A percentile compares a stretch with the other conserved stretches of the same genome.
Evolutionary conservation across 2,113 vertebrate genomes (phyloP).

Genomic region (Nothobranchius furzeri): DNA sequence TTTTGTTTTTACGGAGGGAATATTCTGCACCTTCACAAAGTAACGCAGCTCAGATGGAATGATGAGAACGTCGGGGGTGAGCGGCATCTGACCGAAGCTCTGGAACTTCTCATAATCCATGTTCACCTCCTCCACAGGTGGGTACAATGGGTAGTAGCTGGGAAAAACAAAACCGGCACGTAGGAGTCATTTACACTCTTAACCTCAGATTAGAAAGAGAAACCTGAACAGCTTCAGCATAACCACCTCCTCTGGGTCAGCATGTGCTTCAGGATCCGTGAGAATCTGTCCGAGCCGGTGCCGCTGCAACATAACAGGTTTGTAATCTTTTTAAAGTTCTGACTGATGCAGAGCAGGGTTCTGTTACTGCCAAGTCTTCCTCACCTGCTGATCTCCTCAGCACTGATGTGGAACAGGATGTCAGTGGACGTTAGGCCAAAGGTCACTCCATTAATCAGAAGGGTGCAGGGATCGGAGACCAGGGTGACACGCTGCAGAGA

Average conservation of each 20-base stretch:
- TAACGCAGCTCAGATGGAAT: constrained; percentile 90
- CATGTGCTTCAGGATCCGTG: constrained; percentile 89
- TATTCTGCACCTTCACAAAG: constrained; percentile 85
- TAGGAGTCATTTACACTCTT: background rate
- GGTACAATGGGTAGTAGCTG: constrained; percentile 92
- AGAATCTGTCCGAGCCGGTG: constrained; percentile 83
- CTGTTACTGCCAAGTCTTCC: background rate
- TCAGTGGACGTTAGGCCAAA: constrained; percentile 91
- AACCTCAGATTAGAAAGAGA: background rate
- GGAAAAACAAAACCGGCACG: constrained; percentile 1
- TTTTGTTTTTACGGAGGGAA: no score
- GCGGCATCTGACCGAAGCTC: constrained; percentile 72
- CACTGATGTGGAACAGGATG: constrained; percentile 89
- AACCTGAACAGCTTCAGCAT: background rate
- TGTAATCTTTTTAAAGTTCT: no score
- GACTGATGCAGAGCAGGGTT: no score
- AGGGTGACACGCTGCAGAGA: constrained; percentile 83
- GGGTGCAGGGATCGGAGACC: constrained; percentile 89
- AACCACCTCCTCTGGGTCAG: constrained; percentile 89
- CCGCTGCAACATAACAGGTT: constrained; percentile 56
- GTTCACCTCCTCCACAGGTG: constrained; percentile 87
- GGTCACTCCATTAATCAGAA: constrained; percentile 83
- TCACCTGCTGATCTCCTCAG: constrained; percentile 93
- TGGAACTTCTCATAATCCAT: constrained; percentile 87
- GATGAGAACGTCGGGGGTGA: constrained; percentile 87